Evolutionary conservation across 2,113 vertebrate species (phyloP).

Genomic region (Protobothrops mucrosquamatus): DNA sequence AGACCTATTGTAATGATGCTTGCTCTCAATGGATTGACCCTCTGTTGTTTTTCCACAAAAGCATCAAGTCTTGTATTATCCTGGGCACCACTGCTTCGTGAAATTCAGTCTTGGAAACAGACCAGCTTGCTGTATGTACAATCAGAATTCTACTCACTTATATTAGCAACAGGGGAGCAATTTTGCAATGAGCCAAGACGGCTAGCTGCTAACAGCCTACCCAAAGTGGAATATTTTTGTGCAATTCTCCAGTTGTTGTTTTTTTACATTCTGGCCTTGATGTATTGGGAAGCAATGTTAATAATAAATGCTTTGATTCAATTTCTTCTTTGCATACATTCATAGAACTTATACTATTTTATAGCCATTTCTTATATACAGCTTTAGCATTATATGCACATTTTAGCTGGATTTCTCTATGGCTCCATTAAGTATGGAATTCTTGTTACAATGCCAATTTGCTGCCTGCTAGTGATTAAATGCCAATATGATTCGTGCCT

Average conservation of each 20-base stretch:
- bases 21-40: neutral
- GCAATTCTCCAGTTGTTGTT: slow-evolving; percentile 14
- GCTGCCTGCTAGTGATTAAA: neutral
- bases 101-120: slow-evolving; percentile 23
- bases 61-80: slow-evolving; percentile 5
- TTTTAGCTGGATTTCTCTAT: neutral
- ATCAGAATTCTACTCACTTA: slow-evolving; percentile 18
- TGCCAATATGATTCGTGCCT: neutral
- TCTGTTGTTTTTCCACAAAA: neutral
- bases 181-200: slow-evolving; percentile 6
- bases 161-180: slow-evolving; percentile 39
- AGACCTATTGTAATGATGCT: neutral
- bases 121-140: neutral
- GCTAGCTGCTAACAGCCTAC: slow-evolving; percentile 18
- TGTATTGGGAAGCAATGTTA: slow-evolving; percentile 36
- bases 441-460: neutral
- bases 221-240: slow-evolving; percentile 27
- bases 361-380: neutral
- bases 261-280: slow-evolving; percentile 44
- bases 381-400: neutral
- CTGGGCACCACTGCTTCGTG: neutral
- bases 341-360: neutral
- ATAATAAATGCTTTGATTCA: slow-evolving; percentile 40
- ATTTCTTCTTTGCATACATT: slow-evolving; percentile 6
- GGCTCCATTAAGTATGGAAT: neutral